Percentiles rank a stretch among this genome's conserved stretches.
Conservation (phyloP, 2,113 vertebrate species). For the Tragelaphus buxtoni region DNA sequence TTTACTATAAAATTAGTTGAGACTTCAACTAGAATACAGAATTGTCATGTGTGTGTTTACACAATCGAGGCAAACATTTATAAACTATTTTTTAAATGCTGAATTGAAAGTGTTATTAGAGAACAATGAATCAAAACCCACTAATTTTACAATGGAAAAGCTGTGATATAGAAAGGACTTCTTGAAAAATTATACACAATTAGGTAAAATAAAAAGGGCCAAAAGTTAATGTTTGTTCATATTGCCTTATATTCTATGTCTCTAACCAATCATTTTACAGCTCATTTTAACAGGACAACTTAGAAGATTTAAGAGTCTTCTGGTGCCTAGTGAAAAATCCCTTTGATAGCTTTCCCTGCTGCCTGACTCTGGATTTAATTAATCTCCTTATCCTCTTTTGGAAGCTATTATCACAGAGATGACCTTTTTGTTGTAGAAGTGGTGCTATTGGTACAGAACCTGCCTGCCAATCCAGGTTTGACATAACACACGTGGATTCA, state of each 20-base stretch:
- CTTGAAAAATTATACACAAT: background rate
- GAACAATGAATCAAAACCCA: background rate
- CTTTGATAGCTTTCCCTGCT: background rate
- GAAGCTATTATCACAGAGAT: background rate
- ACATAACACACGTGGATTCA: background rate
- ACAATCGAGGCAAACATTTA: background rate
- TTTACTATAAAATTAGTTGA: background rate
- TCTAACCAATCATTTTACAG: background rate
- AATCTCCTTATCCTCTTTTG: background rate
- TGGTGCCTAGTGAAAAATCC: background rate
- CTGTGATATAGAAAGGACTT: background rate
- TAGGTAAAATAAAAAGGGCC: background rate
- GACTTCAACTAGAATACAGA: background rate
- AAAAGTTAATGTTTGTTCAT: background rate
- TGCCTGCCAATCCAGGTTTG: no score
- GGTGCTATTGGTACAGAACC: background rate
- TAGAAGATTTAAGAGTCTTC: background rate
- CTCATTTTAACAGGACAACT: background rate
- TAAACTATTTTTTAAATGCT: background rate
- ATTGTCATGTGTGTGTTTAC: background rate
- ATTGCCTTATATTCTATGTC: background rate
- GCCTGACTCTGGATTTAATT: background rate
- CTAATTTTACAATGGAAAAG: background rate
- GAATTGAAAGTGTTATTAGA: background rate
- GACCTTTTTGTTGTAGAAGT: background rate